Percentiles rank a stretch among this genome's conserved stretches.
Evolutionary conservation across 2,113 vertebrate genomes (phyloP).

Genomic region (Trichomycterus rosablanca): DNA sequence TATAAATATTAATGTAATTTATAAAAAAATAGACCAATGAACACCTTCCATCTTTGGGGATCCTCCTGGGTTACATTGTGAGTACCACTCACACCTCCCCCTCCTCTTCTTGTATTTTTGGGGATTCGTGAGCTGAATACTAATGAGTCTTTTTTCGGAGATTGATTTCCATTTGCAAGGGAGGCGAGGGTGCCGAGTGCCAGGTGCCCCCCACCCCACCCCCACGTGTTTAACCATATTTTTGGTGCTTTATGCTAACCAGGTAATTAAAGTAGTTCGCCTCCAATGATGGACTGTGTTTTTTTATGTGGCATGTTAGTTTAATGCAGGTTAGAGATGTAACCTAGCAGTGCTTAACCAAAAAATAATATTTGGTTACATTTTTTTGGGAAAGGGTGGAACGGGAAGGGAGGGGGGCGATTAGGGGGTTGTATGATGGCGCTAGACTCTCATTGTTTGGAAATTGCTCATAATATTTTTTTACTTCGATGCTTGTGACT

Average conservation of each 20-base stretch:
- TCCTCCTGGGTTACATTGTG: not conserved
- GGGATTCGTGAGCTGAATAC: slow-evolving; percentile 19
- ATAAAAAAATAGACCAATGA: too few relatives aligned
- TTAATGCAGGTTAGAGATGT: too few relatives aligned
- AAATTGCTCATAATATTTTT: not conserved
- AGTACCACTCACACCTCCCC: slow-evolving; percentile 10
- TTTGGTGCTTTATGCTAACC: not conserved
- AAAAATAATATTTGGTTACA: too few relatives aligned
- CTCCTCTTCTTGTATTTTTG: slow-evolving; percentile 18
- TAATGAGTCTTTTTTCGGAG: slow-evolving; percentile 10
- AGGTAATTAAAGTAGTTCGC: too few relatives aligned
- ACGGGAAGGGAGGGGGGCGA: not conserved
- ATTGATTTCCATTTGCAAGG: slow-evolving; percentile 17
- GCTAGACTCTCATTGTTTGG: not conserved
- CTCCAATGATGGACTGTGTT: too few relatives aligned
- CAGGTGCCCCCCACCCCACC: not conserved
- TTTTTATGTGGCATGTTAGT: too few relatives aligned
- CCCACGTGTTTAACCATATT: not conserved
- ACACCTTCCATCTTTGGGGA: not conserved
- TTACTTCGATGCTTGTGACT: too few relatives aligned
- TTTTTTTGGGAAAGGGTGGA: not conserved
- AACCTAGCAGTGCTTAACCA: too few relatives aligned
- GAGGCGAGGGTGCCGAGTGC: not conserved
- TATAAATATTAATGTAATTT: too few relatives aligned
- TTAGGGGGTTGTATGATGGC: too few relatives aligned